phyloP scores from a whole-genome alignment of 2,797 vertebrate genomes.

The Melopsittacus undulatus region DNA sequence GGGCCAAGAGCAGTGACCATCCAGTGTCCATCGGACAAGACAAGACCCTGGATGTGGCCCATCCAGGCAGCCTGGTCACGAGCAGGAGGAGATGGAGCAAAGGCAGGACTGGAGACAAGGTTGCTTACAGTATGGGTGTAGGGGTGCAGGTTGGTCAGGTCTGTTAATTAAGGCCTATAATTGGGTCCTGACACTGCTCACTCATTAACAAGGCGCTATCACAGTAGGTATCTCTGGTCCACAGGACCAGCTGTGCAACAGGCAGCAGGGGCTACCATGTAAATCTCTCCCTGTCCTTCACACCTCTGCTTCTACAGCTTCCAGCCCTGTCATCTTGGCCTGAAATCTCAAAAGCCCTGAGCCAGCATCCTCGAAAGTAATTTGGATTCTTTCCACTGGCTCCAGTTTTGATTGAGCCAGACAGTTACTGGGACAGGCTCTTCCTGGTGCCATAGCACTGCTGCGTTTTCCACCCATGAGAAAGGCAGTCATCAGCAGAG shows the following conservation, averaged over 20 bases:
- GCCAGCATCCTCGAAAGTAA: conserved; percentile 7
- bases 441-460: background rate
- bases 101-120: background rate
- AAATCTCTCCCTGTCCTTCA: background rate
- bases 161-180: background rate
- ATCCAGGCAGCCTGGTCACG: background rate
- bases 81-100: background rate
- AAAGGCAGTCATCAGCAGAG: background rate
- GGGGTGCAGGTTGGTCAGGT: background rate
- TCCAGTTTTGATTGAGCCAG: conserved; percentile 3
- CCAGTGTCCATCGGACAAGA: background rate
- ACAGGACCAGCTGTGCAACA: background rate
- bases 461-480: background rate
- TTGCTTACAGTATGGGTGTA: background rate
- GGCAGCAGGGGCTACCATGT: background rate
- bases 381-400: conserved; percentile 50
- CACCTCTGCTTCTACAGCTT: background rate
- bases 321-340: background rate
- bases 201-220: background rate
- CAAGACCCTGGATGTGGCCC: background rate
- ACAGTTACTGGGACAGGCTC: background rate
- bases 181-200: background rate
- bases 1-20: background rate
- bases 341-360: background rate
- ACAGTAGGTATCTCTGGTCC: background rate